phyloP scores from a whole-genome alignment of 2,113 vertebrate genomes.

The Anguilla rostrata region DNA sequence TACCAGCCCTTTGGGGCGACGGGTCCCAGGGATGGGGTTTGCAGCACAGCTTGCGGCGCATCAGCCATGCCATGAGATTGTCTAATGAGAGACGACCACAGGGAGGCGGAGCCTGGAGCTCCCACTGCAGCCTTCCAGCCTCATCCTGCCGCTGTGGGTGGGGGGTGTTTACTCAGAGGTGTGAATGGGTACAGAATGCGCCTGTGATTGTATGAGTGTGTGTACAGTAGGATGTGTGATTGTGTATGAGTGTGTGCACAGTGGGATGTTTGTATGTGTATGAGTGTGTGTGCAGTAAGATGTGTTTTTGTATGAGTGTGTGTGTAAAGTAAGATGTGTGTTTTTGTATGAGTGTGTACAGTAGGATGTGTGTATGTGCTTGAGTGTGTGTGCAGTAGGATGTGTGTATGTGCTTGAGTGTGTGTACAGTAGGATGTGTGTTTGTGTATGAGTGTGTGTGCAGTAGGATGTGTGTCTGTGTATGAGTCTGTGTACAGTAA shows the following conservation, averaged over 20 bases:
- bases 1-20: neutral
- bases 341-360: constrained; percentile 7
- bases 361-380: neutral
- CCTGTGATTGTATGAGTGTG: neutral
- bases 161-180: too few species aligned
- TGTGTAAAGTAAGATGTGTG: neutral
- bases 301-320: neutral
- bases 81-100: constrained; percentile 62
- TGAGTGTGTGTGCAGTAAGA: too few species aligned
- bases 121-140: constrained; percentile 22
- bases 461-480: neutral
- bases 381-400: too few species aligned
- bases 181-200: too few species aligned
- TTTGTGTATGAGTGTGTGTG: neutral
- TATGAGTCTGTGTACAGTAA: neutral
- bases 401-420: neutral
- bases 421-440: neutral
- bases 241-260: neutral
- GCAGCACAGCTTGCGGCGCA: constrained; percentile 56
- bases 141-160: constrained; percentile 29
- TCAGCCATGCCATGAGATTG: constrained; percentile 52
- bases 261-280: too few species aligned
- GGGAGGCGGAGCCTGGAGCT: constrained; percentile 32
- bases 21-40: constrained; percentile 38
- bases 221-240: neutral